A percentile compares a stretch with the other conserved stretches of the same genome.
phyloP scores from a whole-genome alignment of 2,113 vertebrate species.

The Corydoras sp. region DNA sequence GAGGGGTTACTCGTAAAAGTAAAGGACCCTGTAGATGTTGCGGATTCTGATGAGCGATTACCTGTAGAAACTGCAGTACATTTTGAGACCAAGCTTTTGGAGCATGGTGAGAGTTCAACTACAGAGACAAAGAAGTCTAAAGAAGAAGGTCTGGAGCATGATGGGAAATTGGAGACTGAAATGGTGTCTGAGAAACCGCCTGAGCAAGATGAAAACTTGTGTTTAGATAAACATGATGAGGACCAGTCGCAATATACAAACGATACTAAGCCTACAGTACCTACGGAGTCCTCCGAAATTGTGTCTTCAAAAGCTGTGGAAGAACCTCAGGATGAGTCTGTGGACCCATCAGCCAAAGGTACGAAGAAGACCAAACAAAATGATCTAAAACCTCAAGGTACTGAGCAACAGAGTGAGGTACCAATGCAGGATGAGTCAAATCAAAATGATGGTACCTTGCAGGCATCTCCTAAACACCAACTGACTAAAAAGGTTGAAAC shows the following conservation, averaged over 20 bases:
- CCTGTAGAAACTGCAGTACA: background rate
- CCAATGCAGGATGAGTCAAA: background rate
- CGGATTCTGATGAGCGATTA: background rate
- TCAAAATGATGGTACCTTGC: background rate
- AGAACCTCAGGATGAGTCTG: background rate
- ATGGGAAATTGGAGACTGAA: background rate
- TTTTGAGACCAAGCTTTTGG: background rate
- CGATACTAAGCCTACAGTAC: too few species aligned
- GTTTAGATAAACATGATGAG: background rate
- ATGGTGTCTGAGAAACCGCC: background rate
- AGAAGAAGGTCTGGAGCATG: background rate
- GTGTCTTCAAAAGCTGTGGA: background rate
- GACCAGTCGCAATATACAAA: too few species aligned
- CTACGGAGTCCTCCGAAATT: too few species aligned
- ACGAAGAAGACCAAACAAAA: constrained; percentile 13
- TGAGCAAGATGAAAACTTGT: background rate
- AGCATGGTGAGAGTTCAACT: background rate
- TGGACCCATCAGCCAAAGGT: constrained; percentile 8
- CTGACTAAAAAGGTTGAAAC: background rate
- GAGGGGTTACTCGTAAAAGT: too few species aligned
- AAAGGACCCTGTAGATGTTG: background rate
- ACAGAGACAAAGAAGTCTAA: background rate
- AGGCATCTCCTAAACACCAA: constrained; percentile 8
- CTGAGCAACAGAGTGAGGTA: background rate
- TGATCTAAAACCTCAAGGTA: background rate